These are phyloP conservation scores for Falco punctatus DNA, from an alignment of 2,113 vertebrate species.

Conservation along the genomic window DNA sequence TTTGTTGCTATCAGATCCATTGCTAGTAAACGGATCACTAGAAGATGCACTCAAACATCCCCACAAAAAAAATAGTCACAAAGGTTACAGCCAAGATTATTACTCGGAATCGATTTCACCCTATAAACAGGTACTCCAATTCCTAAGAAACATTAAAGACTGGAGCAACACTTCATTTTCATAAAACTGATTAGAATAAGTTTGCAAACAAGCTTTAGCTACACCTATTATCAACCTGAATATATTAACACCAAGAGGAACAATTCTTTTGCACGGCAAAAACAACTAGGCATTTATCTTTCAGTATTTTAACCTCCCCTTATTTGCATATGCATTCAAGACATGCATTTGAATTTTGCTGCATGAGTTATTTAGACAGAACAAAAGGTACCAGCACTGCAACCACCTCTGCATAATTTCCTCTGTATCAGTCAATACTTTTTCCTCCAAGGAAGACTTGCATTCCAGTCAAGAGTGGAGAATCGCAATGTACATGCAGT, in stretches of 20 bases:
- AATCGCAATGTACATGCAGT: neutral
- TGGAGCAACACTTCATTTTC: neutral
- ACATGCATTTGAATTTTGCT: neutral
- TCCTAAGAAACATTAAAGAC: conserved; percentile 15
- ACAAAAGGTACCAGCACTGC: neutral
- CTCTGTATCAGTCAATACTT: neutral
- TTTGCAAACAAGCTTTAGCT: neutral
- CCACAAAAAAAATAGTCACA: neutral
- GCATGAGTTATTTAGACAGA: neutral
- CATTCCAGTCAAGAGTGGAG: neutral
- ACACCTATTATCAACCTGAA: neutral
- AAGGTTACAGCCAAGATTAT: conserved; percentile 17
- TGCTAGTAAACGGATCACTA: neutral
- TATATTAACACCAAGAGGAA: neutral
- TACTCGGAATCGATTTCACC: conserved; percentile 3
- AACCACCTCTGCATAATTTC: neutral
- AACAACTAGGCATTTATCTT: neutral
- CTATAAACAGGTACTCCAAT: neutral
- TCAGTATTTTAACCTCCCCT: neutral
- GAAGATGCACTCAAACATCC: conserved; percentile 5
- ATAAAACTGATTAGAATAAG: conserved; percentile 25
- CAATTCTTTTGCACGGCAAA: neutral
- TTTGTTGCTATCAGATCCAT: neutral
- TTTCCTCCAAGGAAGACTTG: neutral
- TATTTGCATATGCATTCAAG: neutral